These are phyloP conservation scores for Pterocles burchelli DNA, from an alignment of 2,113 vertebrate genomes.

Conservation along the genomic window DNA sequence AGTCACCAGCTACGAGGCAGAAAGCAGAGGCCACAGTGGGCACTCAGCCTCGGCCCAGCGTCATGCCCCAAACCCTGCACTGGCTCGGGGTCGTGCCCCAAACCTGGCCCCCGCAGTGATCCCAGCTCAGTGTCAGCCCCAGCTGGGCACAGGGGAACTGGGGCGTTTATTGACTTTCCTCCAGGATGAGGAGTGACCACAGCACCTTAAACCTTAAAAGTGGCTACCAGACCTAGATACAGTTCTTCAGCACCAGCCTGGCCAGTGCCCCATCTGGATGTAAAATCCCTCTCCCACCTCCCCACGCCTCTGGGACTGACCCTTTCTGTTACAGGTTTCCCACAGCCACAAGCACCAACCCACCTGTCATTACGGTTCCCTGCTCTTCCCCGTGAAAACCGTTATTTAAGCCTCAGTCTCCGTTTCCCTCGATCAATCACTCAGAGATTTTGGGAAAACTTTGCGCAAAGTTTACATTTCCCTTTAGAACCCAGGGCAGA, in stretches of 20 bases:
- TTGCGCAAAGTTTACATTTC: neutral
- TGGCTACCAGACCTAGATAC: neutral
- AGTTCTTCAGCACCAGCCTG: neutral
- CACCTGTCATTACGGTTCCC: accelerated
- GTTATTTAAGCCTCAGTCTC: neutral
- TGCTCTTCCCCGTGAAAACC: neutral
- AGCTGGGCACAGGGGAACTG: neutral
- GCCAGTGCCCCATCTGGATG: neutral
- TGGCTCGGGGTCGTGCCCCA: neutral
- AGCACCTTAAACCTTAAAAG: neutral
- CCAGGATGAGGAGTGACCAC: accelerated
- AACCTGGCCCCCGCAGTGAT: neutral
- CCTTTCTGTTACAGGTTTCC: neutral
- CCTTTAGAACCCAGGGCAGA: too few relatives aligned
- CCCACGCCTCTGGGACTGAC: neutral
- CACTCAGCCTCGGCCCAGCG: neutral
- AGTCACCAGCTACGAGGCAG: neutral
- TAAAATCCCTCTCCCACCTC: neutral
- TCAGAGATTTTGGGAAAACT: neutral
- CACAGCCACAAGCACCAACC: neutral
- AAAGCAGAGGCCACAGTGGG: neutral
- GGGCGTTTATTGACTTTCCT: neutral
- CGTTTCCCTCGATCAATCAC: neutral
- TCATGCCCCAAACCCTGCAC: too few relatives aligned
- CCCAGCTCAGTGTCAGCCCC: neutral